Conservation (phyloP, 2,797 vertebrate species). For the Australoheros facetus region DNA sequence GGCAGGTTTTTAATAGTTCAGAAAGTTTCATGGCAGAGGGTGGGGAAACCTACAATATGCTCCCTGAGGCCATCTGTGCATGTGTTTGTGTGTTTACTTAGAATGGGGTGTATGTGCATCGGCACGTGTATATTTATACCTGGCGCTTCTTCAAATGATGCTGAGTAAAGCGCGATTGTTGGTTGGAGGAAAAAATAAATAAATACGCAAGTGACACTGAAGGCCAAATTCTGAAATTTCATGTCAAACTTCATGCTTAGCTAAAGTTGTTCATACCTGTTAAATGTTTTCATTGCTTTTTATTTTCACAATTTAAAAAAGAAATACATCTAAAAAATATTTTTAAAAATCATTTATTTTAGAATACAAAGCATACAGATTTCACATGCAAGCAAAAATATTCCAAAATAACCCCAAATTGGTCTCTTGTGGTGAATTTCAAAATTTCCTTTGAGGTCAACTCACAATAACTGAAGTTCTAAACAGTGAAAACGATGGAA, state of each 20-base stretch:
- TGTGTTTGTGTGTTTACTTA: background rate
- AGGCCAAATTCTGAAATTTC: background rate
- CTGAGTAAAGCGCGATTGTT: background rate
- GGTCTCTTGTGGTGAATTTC: conserved; percentile 47
- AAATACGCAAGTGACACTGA: background rate
- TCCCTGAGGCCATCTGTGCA: background rate
- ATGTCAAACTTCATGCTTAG: background rate
- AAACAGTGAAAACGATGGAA: conserved; percentile 60
- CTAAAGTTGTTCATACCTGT: background rate
- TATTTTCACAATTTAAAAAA: background rate
- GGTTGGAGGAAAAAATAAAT: background rate
- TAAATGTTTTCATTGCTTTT: background rate
- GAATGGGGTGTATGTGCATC: background rate
- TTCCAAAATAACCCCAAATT: conserved; percentile 29
- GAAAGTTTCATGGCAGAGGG: conserved; percentile 79
- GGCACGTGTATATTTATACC: background rate
- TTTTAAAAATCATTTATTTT: background rate
- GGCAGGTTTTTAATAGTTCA: conserved; percentile 47
- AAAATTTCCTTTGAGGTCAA: conserved; percentile 54
- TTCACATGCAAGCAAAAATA: conserved; percentile 3
- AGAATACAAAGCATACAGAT: background rate
- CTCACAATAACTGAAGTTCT: conserved; percentile 43
- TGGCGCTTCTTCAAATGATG: background rate
- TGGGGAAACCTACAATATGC: conserved; percentile 35
- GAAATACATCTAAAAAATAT: background rate